A percentile compares a stretch with the other conserved stretches of the same genome.
Evolutionary conservation across 2,888 invertebrate species (phyloP).

Genomic region (Sarcophaga rosellei): DNA sequence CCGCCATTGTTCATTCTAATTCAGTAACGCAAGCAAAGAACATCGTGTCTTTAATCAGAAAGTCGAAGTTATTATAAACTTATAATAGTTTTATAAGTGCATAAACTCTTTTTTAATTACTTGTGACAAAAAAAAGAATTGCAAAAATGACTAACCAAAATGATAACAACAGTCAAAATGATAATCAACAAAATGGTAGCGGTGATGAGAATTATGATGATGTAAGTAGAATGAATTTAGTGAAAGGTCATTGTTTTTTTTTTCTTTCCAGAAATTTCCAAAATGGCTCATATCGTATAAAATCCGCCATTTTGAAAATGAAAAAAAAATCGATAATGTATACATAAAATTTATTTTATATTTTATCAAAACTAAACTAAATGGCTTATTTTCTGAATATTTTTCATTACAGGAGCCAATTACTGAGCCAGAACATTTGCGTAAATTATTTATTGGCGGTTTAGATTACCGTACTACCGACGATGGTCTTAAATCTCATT

Average conservation of each 20-base stretch:
- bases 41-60: background rate
- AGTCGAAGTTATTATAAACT: too few species aligned
- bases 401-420: conserved; percentile 73
- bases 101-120: background rate
- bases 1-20: conserved; percentile 38
- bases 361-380: background rate
- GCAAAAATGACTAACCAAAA: conserved; percentile 53
- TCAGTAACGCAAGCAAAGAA: background rate
- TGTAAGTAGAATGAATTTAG: conserved; percentile 61
- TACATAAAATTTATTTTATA: conserved; percentile 25
- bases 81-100: background rate
- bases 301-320: conserved; percentile 65
- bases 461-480: conserved; percentile 96
- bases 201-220: conserved; percentile 65
- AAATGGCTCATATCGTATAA: conserved; percentile 1
- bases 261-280: conserved; percentile 43
- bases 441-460: conserved; percentile 97
- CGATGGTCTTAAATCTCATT: conserved; percentile 94
- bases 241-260: conserved; percentile 27
- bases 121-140: conserved; percentile 3
- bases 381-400: too few species aligned
- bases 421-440: conserved; percentile 86
- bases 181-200: conserved; percentile 64
- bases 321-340: conserved; percentile 47
- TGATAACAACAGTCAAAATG: conserved; percentile 66